Percentiles rank a stretch among this genome's conserved stretches.
These are phyloP conservation scores for Pseudorectes ferrugineus DNA, from an alignment of 2,113 vertebrate genomes.

Conservation along the genomic window DNA sequence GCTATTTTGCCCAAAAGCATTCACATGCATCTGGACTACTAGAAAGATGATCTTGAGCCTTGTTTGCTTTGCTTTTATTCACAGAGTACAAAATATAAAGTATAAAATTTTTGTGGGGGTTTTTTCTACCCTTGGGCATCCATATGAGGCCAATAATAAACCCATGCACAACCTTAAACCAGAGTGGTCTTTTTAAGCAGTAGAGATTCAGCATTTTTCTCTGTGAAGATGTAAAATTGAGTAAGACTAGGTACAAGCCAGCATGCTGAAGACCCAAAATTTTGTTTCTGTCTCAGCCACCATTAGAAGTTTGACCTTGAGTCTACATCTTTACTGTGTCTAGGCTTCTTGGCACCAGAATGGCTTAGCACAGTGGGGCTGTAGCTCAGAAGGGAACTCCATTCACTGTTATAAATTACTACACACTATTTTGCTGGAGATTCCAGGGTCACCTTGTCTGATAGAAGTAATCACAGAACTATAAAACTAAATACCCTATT, in stretches of 20 bases:
- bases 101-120: accelerated
- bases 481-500: not conserved
- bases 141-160: not conserved
- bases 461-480: not conserved
- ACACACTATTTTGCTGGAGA: not conserved
- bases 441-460: not conserved
- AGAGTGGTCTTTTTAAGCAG: not conserved
- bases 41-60: not conserved
- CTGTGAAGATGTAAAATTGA: not conserved
- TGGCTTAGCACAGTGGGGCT: not conserved
- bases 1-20: not conserved
- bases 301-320: not conserved
- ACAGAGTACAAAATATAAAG: not conserved
- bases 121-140: not conserved
- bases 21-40: not conserved
- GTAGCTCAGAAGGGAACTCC: not conserved
- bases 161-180: not conserved
- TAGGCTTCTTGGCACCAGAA: not conserved
- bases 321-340: not conserved
- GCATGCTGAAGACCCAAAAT: not conserved
- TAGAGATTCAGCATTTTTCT: not conserved
- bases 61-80: not conserved
- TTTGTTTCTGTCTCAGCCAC: not conserved
- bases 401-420: not conserved
- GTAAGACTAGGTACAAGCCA: not conserved